phyloP scores from a whole-genome alignment of 1,140 invertebrate species.

The Sitodiplosis mosellana region DNA sequence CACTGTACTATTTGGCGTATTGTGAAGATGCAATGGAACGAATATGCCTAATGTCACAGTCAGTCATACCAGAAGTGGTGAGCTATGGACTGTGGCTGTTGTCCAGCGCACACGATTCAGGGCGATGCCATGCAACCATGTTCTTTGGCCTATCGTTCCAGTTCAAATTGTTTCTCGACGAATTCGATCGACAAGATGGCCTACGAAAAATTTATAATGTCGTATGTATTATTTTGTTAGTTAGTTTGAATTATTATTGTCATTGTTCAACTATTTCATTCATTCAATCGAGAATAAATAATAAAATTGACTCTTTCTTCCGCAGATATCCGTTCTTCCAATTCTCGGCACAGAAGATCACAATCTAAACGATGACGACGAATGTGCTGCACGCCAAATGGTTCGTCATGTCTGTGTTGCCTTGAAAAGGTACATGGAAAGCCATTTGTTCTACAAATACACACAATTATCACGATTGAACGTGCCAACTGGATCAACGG shows the following conservation, averaged over 20 bases:
- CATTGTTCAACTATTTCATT: too few relatives aligned
- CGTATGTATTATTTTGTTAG: constrained; percentile 36
- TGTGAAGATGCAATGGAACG: constrained; percentile 95
- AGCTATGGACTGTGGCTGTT: constrained; percentile 84
- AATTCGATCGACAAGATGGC: constrained; percentile 86
- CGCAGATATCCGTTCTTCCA: constrained; percentile 62
- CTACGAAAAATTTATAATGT: constrained; percentile 86
- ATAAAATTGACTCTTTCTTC: constrained; percentile 7
- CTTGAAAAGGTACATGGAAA: constrained; percentile 80
- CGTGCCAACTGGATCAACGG: constrained; percentile 5
- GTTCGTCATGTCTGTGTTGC: constrained; percentile 83
- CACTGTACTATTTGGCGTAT: constrained; percentile 90
- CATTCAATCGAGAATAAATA: too few relatives aligned
- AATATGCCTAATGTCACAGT: constrained; percentile 67
- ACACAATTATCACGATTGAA: constrained; percentile 49
- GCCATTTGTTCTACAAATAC: constrained; percentile 69
- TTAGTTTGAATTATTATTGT: too few relatives aligned
- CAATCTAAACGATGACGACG: constrained; percentile 65
- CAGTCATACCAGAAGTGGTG: constrained; percentile 58
- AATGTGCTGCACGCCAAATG: constrained; percentile 83
- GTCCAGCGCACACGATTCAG: constrained; percentile 90
- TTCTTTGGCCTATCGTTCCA: constrained; percentile 89
- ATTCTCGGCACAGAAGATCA: constrained; percentile 55
- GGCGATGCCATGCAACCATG: constrained; percentile 90
- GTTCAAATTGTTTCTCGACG: constrained; percentile 75